Base-by-base conservation (phyloP, 2,113 vertebrate species). In the Aptenodytes patagonicus region DNA sequence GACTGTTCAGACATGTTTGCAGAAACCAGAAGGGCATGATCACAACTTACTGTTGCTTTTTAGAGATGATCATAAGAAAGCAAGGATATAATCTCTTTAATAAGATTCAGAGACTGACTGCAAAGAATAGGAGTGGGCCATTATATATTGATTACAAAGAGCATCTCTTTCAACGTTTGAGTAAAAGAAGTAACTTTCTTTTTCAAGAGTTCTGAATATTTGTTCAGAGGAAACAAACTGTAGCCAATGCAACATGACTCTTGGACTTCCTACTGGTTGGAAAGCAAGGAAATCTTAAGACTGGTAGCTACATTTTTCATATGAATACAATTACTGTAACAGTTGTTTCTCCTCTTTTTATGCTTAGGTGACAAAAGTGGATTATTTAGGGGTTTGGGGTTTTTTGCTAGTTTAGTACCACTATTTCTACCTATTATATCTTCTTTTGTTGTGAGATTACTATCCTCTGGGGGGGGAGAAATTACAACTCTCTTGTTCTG, bases 401-500 rank as follows among this genome's bases (percentile, higher is more conserved):
- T 83, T 80, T 77, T 80, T 81, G 10, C 60, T 75, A 21, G 19
- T 32, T 88, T 70, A 90, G 46, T 78, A 40, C 82, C 65, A 84
- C 79, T 31, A 46, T 73, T 91, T 93, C 92, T 89, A 85, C 38
- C 46, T 73, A 89, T 95, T 96, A 60, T 58, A 66, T 66, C 70
- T 79, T 66, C 69, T 90, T 95, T 88, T 93, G 58, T 76, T 83
- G 55, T 9, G 4, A 77, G 73, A 84, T 89, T 85, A 95, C 54
- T 77, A 84, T 91, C 54, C 77, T 94, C 58, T 6, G 34, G 26
- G 58, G 26, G 58, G 77, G 61, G 38, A 82, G 51, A 84, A 94
- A 96, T 96, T 92, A 92, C 61, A 93, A 87, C 77, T 83, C 61
- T 72, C 46, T 60, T 84, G 78, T 86, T 82, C 80, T 87, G 70